Evolutionary conservation across 2,888 invertebrate genomes (phyloP).

Genomic region (Dynastes tityus): DNA sequence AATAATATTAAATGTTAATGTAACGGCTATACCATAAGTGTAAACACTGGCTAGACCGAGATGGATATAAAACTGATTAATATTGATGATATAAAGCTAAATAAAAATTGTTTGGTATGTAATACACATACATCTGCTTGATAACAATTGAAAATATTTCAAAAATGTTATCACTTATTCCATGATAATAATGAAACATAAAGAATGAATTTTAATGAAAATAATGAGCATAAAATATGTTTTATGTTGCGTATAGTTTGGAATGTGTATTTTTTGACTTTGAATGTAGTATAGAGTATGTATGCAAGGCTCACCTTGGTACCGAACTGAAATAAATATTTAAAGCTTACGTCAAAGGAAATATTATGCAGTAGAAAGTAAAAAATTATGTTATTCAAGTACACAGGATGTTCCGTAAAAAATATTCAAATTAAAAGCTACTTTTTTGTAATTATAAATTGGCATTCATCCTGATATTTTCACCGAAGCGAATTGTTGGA

Average conservation of each 20-base stretch:
- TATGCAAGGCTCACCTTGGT: background rate
- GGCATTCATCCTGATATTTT: background rate
- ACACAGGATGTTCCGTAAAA: slow-evolving; percentile 7
- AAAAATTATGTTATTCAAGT: background rate
- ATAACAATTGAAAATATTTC: background rate
- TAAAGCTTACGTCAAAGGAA: background rate
- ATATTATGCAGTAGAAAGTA: background rate
- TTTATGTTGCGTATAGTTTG: background rate
- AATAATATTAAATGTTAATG: background rate
- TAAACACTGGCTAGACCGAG: background rate
- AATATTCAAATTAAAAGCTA: background rate
- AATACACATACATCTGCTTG: background rate
- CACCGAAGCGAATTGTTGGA: background rate
- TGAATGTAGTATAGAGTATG: background rate
- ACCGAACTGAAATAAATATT: background rate
- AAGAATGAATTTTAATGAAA: background rate
- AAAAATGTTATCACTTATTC: background rate
- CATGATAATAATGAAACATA: background rate
- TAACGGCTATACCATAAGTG: background rate
- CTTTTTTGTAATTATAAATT: background rate
- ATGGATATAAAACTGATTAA: background rate
- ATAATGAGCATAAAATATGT: background rate
- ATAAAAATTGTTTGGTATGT: background rate
- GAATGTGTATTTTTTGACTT: slow-evolving; percentile 1
- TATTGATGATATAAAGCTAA: background rate